Evolutionary conservation across 2,888 invertebrate genomes (phyloP).

Genomic region (Mactromeris polynyma): DNA sequence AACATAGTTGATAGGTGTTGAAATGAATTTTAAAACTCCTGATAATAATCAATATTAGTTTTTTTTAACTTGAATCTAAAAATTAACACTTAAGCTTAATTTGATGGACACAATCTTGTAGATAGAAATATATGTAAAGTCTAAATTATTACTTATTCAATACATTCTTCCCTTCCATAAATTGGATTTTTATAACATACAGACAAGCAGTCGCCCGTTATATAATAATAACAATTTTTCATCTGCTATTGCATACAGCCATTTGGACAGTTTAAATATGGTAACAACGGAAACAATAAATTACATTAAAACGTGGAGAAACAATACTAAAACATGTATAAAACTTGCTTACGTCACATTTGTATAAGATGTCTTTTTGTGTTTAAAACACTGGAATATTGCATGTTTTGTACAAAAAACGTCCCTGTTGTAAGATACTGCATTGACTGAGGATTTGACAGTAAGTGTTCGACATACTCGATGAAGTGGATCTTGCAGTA

Average conservation of each 20-base stretch:
- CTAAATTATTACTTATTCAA: too few relatives aligned
- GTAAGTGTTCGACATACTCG: neutral
- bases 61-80: too few relatives aligned
- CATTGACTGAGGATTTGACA: slow-evolving; percentile 13
- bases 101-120: too few relatives aligned
- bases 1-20: too few relatives aligned
- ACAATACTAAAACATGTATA: neutral
- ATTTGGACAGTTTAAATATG: neutral
- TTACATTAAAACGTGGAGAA: neutral
- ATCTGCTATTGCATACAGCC: neutral
- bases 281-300: neutral
- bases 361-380: neutral
- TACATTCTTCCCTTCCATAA: neutral
- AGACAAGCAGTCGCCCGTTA: neutral
- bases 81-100: too few relatives aligned
- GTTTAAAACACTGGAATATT: slow-evolving; percentile 50
- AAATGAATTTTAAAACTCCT: too few relatives aligned
- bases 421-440: slow-evolving; percentile 5
- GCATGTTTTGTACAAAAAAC: slow-evolving; percentile 42
- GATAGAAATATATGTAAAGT: too few relatives aligned
- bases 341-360: neutral
- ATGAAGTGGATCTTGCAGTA: neutral
- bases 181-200: neutral
- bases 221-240: neutral
- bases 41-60: too few relatives aligned